A percentile compares a stretch with the other conserved stretches of the same genome.
Conservation (phyloP, 2,888 invertebrate genomes). For the Epiblema foenella region DNA sequence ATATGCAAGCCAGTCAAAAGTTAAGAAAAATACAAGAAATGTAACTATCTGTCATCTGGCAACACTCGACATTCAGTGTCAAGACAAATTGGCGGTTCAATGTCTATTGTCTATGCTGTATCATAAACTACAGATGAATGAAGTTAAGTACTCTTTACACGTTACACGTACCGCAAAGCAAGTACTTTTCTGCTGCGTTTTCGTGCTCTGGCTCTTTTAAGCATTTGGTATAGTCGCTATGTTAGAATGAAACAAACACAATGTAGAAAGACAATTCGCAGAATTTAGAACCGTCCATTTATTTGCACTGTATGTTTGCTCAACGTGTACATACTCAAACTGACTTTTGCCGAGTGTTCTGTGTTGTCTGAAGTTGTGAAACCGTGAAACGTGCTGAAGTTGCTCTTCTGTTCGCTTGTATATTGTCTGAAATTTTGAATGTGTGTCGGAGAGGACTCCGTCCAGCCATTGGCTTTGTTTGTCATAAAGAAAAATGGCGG, state of each 20-base stretch:
- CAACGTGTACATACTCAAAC: slow-evolving; percentile 25
- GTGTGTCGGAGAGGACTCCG: slow-evolving; percentile 44
- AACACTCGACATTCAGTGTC: not conserved
- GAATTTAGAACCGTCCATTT: slow-evolving; percentile 10
- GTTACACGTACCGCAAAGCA: not conserved
- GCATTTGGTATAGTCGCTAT: not conserved
- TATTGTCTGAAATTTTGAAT: slow-evolving; percentile 29
- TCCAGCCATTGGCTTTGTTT: slow-evolving; percentile 48
- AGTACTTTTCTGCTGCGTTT: not conserved
- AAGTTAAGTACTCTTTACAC: not conserved
- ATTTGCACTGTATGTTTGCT: slow-evolving; percentile 17
- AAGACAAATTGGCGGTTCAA: not conserved
- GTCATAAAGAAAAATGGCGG: slow-evolving; percentile 84
- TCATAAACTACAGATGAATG: slow-evolving; percentile 10
- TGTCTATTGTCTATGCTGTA: not conserved
- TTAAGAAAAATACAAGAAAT: too few species aligned
- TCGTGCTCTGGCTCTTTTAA: slow-evolving; percentile 1
- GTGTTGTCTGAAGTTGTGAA: slow-evolving; percentile 11
- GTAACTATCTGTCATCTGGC: too few species aligned
- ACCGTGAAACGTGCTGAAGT: not conserved
- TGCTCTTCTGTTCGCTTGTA: slow-evolving; percentile 17
- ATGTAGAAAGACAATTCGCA: slow-evolving; percentile 2
- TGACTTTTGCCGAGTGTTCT: slow-evolving; percentile 19
- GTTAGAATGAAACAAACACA: slow-evolving; percentile 6
- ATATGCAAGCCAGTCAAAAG: too few species aligned